A percentile compares a stretch with the other conserved stretches of the same genome.
Conservation (phyloP, 2,888 invertebrate species). For the Temnothorax ravouxi region DNA sequence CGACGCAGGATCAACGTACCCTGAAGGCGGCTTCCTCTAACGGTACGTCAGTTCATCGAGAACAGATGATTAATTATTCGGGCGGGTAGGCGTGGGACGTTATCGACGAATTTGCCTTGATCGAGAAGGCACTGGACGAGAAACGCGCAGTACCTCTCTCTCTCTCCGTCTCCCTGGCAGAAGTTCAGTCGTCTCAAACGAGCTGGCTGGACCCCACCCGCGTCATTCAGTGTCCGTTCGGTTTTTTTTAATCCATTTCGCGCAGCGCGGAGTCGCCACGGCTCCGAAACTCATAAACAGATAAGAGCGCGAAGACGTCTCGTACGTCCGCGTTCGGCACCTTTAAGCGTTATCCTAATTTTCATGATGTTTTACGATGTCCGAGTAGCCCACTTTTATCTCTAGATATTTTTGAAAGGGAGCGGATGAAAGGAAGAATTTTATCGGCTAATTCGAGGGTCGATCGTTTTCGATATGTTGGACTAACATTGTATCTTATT, state of each 20-base stretch:
- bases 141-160: constrained; percentile 60
- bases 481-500: constrained; percentile 45
- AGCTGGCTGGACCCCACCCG: constrained; percentile 30
- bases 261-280: background rate
- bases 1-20: constrained; percentile 67
- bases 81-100: constrained; percentile 77
- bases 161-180: constrained; percentile 46
- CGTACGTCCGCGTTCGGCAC: constrained; percentile 61
- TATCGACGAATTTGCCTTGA: constrained; percentile 78
- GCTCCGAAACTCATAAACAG: constrained; percentile 65
- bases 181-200: constrained; percentile 3
- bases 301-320: constrained; percentile 59
- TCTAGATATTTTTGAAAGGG: background rate
- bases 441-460: constrained; percentile 50
- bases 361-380: constrained; percentile 66
- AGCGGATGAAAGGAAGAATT: constrained; percentile 9
- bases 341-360: constrained; percentile 70
- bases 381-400: constrained; percentile 56
- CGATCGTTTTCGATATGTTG: constrained; percentile 34
- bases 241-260: constrained; percentile 49
- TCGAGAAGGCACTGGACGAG: constrained; percentile 64
- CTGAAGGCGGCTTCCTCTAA: constrained; percentile 70
- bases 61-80: constrained; percentile 78
- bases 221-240: constrained; percentile 45
- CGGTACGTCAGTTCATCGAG: constrained; percentile 76